These are phyloP conservation scores for Diplolepis rosae DNA, from an alignment of 2,888 invertebrate species.

Conservation along the genomic window DNA sequence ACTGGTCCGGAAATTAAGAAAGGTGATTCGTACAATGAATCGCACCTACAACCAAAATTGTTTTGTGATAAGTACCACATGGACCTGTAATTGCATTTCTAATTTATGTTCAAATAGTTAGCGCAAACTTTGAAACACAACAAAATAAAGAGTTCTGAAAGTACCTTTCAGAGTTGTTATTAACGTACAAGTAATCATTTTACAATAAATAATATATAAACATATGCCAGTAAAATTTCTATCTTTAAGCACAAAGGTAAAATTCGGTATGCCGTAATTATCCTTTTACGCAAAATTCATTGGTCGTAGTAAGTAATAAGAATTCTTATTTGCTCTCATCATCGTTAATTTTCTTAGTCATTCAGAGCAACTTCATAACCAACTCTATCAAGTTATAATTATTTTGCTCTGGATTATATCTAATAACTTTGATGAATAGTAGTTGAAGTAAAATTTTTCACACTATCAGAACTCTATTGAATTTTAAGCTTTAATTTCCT, in stretches of 20 bases:
- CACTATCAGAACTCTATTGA: no score
- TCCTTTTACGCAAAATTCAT: no score
- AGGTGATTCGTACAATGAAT: neutral
- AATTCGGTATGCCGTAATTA: neutral
- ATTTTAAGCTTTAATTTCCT: no score
- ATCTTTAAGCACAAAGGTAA: neutral
- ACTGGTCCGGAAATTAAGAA: conserved; percentile 6
- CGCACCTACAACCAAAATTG: neutral
- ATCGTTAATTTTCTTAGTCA: neutral
- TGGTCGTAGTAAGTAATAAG: neutral
- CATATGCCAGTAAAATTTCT: neutral
- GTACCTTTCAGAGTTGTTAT: neutral
- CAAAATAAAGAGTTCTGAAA: conserved; percentile 10
- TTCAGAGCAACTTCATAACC: no score
- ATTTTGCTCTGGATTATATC: no score
- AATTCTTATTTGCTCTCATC: neutral
- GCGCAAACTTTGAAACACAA: neutral
- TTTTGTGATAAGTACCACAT: neutral
- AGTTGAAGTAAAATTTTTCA: no score
- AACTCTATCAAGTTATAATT: no score
- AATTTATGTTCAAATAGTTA: conserved; percentile 12
- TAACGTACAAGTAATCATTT: neutral
- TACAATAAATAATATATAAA: neutral
- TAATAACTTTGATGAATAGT: no score
- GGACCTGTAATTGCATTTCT: conserved; percentile 15